These are phyloP conservation scores for Manis javanica DNA, from an alignment of 2,797 vertebrate genomes.

Conservation along the genomic window DNA sequence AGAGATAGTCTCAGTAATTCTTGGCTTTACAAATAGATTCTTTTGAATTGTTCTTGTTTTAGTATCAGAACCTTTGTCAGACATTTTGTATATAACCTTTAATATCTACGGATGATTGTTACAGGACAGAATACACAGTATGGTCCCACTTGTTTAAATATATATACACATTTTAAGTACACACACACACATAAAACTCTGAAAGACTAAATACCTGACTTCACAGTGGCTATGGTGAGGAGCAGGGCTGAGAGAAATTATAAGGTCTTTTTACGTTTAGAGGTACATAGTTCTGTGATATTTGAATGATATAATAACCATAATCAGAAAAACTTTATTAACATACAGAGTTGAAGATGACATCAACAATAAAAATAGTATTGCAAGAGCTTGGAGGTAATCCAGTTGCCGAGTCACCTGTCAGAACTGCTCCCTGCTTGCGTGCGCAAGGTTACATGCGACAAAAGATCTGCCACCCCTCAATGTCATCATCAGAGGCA, in stretches of 20 bases:
- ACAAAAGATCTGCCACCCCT: neutral
- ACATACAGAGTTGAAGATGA: neutral
- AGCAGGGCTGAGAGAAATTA: neutral
- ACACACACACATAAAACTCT: neutral
- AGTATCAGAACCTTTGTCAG: neutral
- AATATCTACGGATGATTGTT: neutral
- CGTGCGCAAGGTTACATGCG: fast-evolving
- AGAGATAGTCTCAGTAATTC: neutral
- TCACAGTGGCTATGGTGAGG: neutral
- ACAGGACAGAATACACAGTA: neutral
- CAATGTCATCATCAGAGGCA: neutral
- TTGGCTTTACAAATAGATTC: conserved; percentile 48
- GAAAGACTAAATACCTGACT: neutral
- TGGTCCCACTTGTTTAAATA: neutral
- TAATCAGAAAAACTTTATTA: conserved; percentile 44
- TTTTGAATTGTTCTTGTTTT: neutral
- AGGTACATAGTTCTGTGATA: neutral
- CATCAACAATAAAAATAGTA: neutral
- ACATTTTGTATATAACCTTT: conserved; percentile 11
- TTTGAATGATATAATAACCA: conserved; percentile 32
- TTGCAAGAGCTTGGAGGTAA: neutral
- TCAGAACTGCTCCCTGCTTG: neutral
- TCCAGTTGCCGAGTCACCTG: neutral
- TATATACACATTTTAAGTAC: neutral
- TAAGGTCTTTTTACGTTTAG: neutral